Conservation (phyloP, 2,113 vertebrate species). For the Baryphthengus martii region DNA sequence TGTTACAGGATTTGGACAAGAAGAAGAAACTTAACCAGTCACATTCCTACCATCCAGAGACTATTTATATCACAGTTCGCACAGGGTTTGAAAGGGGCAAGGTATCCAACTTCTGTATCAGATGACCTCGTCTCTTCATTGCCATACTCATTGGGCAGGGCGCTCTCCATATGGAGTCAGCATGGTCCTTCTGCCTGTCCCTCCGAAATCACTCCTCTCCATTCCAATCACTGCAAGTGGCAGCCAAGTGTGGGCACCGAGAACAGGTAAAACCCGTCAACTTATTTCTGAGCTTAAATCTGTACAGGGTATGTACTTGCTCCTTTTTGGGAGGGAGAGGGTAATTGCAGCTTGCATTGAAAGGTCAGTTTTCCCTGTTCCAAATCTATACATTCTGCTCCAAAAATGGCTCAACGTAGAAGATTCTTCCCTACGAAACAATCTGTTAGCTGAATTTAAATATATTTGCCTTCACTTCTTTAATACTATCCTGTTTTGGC, state of each 20-base stretch:
- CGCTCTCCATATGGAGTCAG: conserved; percentile 75
- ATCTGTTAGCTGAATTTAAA: neutral
- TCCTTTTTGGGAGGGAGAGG: conserved; percentile 8
- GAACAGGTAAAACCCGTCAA: conserved; percentile 71
- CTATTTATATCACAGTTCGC: conserved; percentile 70
- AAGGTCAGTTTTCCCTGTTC: neutral
- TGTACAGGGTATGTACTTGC: neutral
- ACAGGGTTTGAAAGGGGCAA: conserved; percentile 71
- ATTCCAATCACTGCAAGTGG: conserved; percentile 56
- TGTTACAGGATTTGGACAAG: conserved; percentile 81
- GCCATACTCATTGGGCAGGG: conserved; percentile 73
- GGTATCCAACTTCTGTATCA: conserved; percentile 36
- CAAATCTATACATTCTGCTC: neutral
- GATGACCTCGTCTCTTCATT: conserved; percentile 65
- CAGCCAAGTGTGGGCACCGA: conserved; percentile 55
- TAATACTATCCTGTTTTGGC: conserved; percentile 26
- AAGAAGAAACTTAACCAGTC: conserved; percentile 67
- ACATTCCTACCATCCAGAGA: conserved; percentile 70
- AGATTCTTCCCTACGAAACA: neutral
- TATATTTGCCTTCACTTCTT: conserved; percentile 31
- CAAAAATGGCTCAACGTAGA: neutral
- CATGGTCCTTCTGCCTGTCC: conserved; percentile 63
- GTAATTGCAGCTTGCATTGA: neutral
- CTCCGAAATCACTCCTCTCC: conserved; percentile 59
- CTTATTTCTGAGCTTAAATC: conserved; percentile 11